Base-by-base conservation (phyloP, 1,140 invertebrate species). In the Caenorhabditis tropicalis region DNA sequence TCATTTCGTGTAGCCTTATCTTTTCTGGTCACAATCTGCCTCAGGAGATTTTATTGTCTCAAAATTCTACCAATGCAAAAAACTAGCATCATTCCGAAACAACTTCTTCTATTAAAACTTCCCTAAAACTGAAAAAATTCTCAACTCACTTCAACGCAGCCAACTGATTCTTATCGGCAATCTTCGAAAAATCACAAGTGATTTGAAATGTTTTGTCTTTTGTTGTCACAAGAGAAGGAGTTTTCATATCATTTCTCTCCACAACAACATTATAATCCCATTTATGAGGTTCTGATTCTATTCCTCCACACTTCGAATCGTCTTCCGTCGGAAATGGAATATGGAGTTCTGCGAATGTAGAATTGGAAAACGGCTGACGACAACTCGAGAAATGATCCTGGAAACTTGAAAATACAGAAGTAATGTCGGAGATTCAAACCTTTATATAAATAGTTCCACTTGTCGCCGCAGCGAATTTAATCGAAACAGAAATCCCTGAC, bases 181-280 rank as follows among this genome's bases (percentile, higher is more conserved):
- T 56, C 21, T 90, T 87, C 0, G 89, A 87, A 79, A 88, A 90
- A 60, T 90, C 89, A 82, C 89, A 90, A 27, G 90, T 90, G 12
- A 90, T 85, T 56, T 91, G 91, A 82, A 91, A 90, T 31, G 89
- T 70, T 27, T 90, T 70, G 53, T 89, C 89, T 33, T 65, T 86
- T 39, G 80, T 84, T 29, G 88, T 89, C 81, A 89, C 88, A 39
- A 89, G 51, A 12, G 87, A 87, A 2, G 88, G 84, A 48, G 89
- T 85, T 9, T 87, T 87, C 46, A 90, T 84, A 53, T 88, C 84
- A 33, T 89, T 90, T 51, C 89, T 87, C 79, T 89, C 89, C 12
- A 89, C 56, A 10, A 89, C 89, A 15, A 89, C 83, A 56, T 89
- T 82, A 53, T 87, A 89, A n/a, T 85, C 86, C 89, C 89, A 89